Base-by-base conservation (phyloP, 1,140 invertebrate species). In the Alviniconcha marisindica region DNA sequence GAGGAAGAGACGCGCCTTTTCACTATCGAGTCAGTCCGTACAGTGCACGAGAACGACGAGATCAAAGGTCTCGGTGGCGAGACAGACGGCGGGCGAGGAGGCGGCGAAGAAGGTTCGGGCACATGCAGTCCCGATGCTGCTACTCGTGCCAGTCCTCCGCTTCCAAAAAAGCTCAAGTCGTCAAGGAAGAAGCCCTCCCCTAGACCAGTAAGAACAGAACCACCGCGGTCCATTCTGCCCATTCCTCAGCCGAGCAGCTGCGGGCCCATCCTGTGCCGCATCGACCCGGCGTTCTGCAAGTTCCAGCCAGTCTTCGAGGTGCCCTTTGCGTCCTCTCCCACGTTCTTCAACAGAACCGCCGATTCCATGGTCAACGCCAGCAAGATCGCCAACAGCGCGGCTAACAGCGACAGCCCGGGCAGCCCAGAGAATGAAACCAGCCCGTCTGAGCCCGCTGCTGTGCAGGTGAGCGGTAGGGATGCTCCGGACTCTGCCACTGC, bases 251-350 rank as follows among this genome's bases (percentile, higher is more conserved):
- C 36, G 18, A 18, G 44, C 36, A 2, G 33, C 7, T n/a, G n/a
- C n/a, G 69, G 33, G 2, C 44, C 73, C 5, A 14, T 76, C 14
- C 44, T 76, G 42, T 76, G 44, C 44, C 73, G 44, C 73, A 76
- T 76, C 40, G 73, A 76, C 42, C 73, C 73, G 2, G 73, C 40
- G 24, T 76, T 76, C 44, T 76, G 73, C 44, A 48, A 76, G 73
- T 76, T 76, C 31, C 73, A 76, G 73, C 40, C 73, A 21, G 73
- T 76, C 10, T 76, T 76, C 28, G 7, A 76, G 44, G 44, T 54
- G 10, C 73, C 73, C 42, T 76, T 76, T 24, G 69, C 73, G 2
- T 76, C 73, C 73, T 31, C 73, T 14, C 73, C 73, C 7, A 42
- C 36, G 33, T 71, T 71, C 69, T 71, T 71, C 36, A 31, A 40